These are phyloP conservation scores for Pygmarrhopalites habei DNA, from an alignment of 1,140 invertebrate genomes.

Conservation along the genomic window DNA sequence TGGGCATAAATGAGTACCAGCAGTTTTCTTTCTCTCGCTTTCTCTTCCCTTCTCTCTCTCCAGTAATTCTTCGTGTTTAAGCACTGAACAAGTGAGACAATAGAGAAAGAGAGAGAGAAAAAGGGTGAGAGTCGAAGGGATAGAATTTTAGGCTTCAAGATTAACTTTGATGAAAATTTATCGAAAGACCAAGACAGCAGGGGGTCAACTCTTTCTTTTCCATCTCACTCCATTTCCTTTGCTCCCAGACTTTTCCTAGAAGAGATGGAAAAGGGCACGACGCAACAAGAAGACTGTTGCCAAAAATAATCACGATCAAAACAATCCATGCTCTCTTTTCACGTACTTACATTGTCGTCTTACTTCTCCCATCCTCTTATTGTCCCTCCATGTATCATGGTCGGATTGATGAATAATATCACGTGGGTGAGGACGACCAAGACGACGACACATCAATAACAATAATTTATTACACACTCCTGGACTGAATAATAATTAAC, in stretches of 20 bases:
- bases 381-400: too few relatives aligned
- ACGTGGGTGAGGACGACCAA: too few relatives aligned
- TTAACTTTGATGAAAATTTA: conserved; percentile 36
- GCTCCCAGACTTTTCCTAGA: too few relatives aligned
- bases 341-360: not conserved
- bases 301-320: conserved; percentile 4
- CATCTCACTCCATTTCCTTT: too few relatives aligned
- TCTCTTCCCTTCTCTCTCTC: too few relatives aligned
- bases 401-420: too few relatives aligned
- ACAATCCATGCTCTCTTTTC: not conserved
- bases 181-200: conserved; percentile 17
- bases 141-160: conserved; percentile 5
- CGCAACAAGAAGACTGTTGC: not conserved
- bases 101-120: too few relatives aligned
- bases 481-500: conserved; percentile 2
- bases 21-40: too few relatives aligned
- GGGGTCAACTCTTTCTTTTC: conserved; percentile 11
- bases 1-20: conserved; percentile 19
- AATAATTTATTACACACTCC: not conserved
- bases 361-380: not conserved
- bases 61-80: too few relatives aligned
- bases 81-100: too few relatives aligned
- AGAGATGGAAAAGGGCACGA: not conserved
- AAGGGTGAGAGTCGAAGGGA: too few relatives aligned
- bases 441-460: not conserved